These are phyloP conservation scores for Apis cerana DNA, from an alignment of 1,140 invertebrate species.

Conservation along the genomic window DNA sequence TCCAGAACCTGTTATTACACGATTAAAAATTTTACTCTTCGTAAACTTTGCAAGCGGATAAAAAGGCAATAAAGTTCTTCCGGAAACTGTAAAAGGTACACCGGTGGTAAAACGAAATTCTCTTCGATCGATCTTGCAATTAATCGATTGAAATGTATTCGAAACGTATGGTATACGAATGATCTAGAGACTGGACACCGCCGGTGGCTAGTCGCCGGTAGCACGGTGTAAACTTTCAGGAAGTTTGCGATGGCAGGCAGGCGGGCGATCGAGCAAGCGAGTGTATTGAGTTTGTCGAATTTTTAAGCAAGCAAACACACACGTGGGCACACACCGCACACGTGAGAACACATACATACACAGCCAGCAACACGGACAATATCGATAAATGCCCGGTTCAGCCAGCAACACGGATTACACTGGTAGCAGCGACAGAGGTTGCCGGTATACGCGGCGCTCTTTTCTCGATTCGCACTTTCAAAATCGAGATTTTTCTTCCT, in stretches of 20 bases:
- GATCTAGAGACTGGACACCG: neutral
- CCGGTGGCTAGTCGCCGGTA: neutral
- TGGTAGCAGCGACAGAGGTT: conserved; percentile 30
- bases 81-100: neutral
- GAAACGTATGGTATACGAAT: too few species aligned
- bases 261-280: conserved; percentile 51
- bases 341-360: conserved; percentile 55
- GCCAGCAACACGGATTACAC: conserved; percentile 46
- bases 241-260: conserved; percentile 30
- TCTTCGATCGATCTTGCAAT: neutral
- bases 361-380: conserved; percentile 53
- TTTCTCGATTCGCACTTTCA: conserved; percentile 18
- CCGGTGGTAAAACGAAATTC: too few species aligned
- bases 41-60: conserved; percentile 26
- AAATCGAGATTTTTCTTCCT: too few species aligned
- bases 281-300: conserved; percentile 27
- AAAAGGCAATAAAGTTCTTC: neutral
- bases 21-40: neutral
- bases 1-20: neutral
- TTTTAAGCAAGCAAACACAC: conserved; percentile 56
- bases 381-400: conserved; percentile 54
- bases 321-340: conserved; percentile 55
- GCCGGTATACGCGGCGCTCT: neutral
- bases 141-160: too few species aligned
- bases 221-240: neutral